Evolutionary conservation across 1,140 invertebrate genomes (phyloP).

Genomic region (Coelopa frigida): DNA sequence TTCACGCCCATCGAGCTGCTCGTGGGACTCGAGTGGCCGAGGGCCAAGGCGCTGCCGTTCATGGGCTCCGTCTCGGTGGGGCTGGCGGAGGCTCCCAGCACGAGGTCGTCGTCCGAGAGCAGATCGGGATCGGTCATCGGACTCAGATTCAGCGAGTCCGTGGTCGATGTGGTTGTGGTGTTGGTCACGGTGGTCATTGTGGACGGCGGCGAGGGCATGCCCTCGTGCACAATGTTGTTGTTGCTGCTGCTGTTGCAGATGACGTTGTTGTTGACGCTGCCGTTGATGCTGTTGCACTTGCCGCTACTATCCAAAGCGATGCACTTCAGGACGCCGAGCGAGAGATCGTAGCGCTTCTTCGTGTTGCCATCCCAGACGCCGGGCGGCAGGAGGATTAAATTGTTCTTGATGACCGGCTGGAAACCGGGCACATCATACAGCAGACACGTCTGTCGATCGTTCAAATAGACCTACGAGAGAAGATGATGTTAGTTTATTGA

Average conservation of each 20-base stretch:
- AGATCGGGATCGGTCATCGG: slow-evolving; percentile 32
- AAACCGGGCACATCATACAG: slow-evolving; percentile 33
- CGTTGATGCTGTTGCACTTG: not conserved
- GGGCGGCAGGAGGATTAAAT: slow-evolving; percentile 30
- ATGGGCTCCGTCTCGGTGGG: slow-evolving; percentile 43
- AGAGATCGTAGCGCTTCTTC: slow-evolving; percentile 29
- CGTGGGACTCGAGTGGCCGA: slow-evolving; percentile 13
- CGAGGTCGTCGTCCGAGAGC: slow-evolving; percentile 47
- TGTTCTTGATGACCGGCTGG: slow-evolving; percentile 27
- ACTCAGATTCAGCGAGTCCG: slow-evolving; percentile 34
- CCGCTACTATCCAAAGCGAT: no score
- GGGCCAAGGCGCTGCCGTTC: slow-evolving; percentile 1
- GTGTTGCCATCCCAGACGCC: slow-evolving; percentile 32
- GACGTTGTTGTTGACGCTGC: not conserved
- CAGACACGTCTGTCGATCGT: slow-evolving; percentile 20
- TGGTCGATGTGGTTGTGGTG: slow-evolving; percentile 11
- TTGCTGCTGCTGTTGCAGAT: not conserved
- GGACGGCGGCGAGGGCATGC: slow-evolving; percentile 12
- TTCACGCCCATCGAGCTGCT: not conserved
- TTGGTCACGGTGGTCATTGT: slow-evolving; percentile 20
- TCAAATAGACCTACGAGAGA: slow-evolving; percentile 28
- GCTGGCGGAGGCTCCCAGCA: slow-evolving; percentile 51
- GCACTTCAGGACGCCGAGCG: no score
- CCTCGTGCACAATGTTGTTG: not conserved
- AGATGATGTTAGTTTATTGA: no score